Evolutionary conservation across 2,888 invertebrate genomes (phyloP), one percentile per base, ranked within the genome.

Genomic region (Sinhomidia bicolor): DNA sequence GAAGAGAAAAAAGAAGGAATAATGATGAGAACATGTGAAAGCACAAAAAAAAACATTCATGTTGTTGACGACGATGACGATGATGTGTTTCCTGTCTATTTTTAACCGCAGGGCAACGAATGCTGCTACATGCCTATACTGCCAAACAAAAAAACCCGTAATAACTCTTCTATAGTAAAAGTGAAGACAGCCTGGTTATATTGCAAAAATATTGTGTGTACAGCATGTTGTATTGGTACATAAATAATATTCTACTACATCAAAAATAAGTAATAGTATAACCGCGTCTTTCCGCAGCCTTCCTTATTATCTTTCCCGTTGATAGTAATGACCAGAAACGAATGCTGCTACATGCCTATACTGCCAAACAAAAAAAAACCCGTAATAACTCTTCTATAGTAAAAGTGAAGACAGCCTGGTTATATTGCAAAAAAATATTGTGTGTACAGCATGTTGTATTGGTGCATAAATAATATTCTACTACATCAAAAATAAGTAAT

Each of bases 61-160:
- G 6, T 10, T 26, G 14, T 4, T 5, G 23, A 12, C 23, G 26
- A 6, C 5, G 26, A 26, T 26, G 65, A 32, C 9, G 20, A 68
- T 68, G 36, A 68, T 68, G 36, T 68, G 26, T 36, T 68, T 62
- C 10, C 23, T 17, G 68, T 68, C 71, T 74, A 74, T 74, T 74
- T 74, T 74, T 74, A 74, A 74, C 74, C n/a, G 29, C 74, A 23
- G 74, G 74, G 74, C 74, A 74, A 14, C 51, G 41, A 71, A 51
- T 74, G 12, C 74, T 14, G 17, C 29, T 20, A n/a, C n/a, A n/a
- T n/a, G n/a, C n/a, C n/a, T n/a, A n/a, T n/a, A n/a, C n/a, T n/a
- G n/a, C n/a, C n/a, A n/a, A n/a, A n/a, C n/a, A n/a, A n/a, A n/a
- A n/a, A 17, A 74, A 26, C 26, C 47, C 74, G 36, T n/a, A 74